Percentiles rank a stretch among this genome's conserved stretches.
These are phyloP conservation scores for Centrocercus urophasianus DNA, from an alignment of 2,113 vertebrate genomes.

Conservation along the genomic window DNA sequence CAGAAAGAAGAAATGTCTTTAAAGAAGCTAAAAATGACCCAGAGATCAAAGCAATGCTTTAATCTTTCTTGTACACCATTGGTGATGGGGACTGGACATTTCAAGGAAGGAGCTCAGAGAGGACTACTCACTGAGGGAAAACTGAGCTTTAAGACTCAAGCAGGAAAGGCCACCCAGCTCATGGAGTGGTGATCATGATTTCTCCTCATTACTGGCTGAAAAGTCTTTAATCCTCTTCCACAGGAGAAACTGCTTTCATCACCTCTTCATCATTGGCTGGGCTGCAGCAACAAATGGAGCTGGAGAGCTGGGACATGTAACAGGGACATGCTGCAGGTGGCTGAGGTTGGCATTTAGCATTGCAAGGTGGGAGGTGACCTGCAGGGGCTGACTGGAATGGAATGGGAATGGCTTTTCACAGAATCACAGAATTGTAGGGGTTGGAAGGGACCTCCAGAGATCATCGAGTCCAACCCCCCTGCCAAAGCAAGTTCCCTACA, in stretches of 20 bases:
- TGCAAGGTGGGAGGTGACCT: not conserved
- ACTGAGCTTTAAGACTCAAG: not conserved
- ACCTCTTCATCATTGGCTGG: not conserved
- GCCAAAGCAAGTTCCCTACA: no score
- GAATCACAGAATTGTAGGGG: no score
- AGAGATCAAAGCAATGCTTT: not conserved
- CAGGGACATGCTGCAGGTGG: not conserved
- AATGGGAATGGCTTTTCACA: not conserved
- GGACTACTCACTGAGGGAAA: not conserved
- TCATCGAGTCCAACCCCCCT: no score
- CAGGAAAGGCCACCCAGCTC: not conserved
- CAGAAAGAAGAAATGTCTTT: not conserved
- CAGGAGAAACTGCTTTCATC: not conserved
- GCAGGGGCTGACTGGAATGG: not conserved
- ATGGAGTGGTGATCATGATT: not conserved
- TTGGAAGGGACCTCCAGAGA: no score
- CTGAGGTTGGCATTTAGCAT: rapidly evolving
- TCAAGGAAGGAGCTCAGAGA: not conserved
- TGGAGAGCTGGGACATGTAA: not conserved
- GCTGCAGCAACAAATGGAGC: not conserved
- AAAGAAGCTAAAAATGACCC: not conserved
- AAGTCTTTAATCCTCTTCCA: not conserved
- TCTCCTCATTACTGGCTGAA: not conserved
- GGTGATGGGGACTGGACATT: not conserved
- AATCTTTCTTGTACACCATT: not conserved